These are phyloP conservation scores for Neotoma lepida DNA, from an alignment of 2,113 vertebrate species.

Conservation along the genomic window DNA sequence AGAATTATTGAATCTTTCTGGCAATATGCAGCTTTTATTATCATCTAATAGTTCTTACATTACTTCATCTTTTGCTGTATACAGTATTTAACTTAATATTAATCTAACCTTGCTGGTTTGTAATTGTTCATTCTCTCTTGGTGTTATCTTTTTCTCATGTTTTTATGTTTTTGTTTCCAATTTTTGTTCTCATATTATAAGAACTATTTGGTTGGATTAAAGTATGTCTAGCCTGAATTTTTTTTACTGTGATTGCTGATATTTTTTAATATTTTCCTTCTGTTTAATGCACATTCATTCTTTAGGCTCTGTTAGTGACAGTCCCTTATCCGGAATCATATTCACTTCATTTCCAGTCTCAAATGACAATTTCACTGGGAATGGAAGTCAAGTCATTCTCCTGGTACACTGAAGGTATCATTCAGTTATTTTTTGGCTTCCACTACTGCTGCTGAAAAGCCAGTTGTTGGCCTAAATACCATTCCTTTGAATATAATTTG, in stretches of 20 bases:
- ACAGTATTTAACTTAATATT: not conserved
- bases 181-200: slow-evolving; percentile 20
- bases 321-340: slow-evolving; percentile 38
- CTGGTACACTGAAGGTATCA: not conserved
- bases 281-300: slow-evolving; percentile 10
- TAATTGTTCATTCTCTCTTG: not conserved
- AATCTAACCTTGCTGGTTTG: not conserved
- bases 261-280: slow-evolving; percentile 32
- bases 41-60: not conserved
- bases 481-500: slow-evolving; percentile 38
- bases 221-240: not conserved
- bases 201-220: slow-evolving; percentile 4
- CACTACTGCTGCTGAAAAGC: slow-evolving; percentile 6
- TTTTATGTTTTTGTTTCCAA: slow-evolving; percentile 11
- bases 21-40: not conserved
- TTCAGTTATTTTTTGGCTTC: not conserved
- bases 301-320: slow-evolving; percentile 12
- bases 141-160: not conserved
- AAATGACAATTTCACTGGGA: slow-evolving; percentile 8
- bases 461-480: not conserved
- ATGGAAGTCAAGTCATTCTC: slow-evolving; percentile 30
- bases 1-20: not conserved
- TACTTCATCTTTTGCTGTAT: not conserved
- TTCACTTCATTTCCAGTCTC: slow-evolving; percentile 13
- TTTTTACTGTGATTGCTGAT: slow-evolving; percentile 16